Conservation (phyloP, 2,113 vertebrate genomes). For the Pholis gunnellus region DNA sequence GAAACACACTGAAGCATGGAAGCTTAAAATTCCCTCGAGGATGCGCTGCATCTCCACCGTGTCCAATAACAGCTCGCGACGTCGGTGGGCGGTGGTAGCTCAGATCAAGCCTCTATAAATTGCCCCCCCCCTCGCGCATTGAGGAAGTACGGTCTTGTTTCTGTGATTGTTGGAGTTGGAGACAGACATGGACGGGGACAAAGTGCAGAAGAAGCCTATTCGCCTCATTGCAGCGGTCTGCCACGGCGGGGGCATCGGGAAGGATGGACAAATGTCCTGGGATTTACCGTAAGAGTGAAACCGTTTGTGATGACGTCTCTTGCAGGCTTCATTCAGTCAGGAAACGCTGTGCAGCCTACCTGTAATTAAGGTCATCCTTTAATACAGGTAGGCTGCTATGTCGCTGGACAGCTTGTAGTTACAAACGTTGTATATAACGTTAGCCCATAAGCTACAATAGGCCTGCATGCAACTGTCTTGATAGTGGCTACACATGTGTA, state of each 20-base stretch:
- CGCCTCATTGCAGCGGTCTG: slow-evolving; percentile 83
- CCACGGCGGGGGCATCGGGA: slow-evolving; percentile 81
- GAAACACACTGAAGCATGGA: not conserved
- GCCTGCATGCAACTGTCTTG: too few relatives aligned
- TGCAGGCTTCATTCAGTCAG: not conserved
- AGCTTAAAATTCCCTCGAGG: not conserved
- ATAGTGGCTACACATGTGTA: too few relatives aligned
- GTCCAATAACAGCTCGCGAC: slow-evolving; percentile 33
- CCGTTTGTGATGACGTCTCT: not conserved
- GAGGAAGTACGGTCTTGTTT: accelerated
- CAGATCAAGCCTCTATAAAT: not conserved
- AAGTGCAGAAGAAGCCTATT: slow-evolving; percentile 72
- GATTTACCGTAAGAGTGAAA: slow-evolving; percentile 82
- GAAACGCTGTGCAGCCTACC: not conserved
- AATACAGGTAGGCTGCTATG: too few relatives aligned
- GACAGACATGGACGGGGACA: slow-evolving; percentile 45
- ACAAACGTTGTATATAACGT: too few relatives aligned
- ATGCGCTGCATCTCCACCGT: not conserved
- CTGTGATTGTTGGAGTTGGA: not conserved
- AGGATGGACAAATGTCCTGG: slow-evolving; percentile 83
- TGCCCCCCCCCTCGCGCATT: accelerated
- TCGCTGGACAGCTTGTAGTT: too few relatives aligned
- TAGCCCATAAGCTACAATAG: not conserved
- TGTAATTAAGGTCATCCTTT: too few relatives aligned
- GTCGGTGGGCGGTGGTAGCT: slow-evolving; percentile 40